Base-by-base conservation (phyloP, 2,113 vertebrate genomes). In the Cyanoderma ruficeps region DNA sequence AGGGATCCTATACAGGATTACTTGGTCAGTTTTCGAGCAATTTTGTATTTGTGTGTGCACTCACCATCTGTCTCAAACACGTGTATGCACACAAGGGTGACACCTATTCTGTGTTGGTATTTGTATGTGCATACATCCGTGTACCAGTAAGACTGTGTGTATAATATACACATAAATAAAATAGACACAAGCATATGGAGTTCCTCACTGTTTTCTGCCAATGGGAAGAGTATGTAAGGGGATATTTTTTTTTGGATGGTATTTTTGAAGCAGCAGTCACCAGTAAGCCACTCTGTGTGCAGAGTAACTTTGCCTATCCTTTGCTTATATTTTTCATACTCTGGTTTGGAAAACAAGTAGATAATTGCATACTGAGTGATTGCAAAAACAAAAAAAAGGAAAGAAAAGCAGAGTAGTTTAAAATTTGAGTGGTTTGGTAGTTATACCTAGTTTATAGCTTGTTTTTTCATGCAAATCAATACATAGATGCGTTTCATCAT, bases 21-120 rank as follows among this genome's bases (percentile, higher is more conserved):
- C 24, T 81, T 77, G 10, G 8, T 59, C 41, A 35, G 6, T 53
- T 90, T 87, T 85, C 21, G 63, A 75, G 35, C 21, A 65, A 14
- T 79, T 50, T 42, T 6, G 1, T 67, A 44, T 23, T 70, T 0
- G 0, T 18, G 9, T 77, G 21, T 52, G 4, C 11, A 7, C 11
- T 21, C 11, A 19, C 9, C 9, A 8, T 4, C 33, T 21, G 20
- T 17, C 20, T 27, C 13, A 12, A 37, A 13, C 8, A 6, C 4
- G 2, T 35, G 10, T 31, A 21, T 5, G 2, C 25, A 17, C 33
- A 17, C 25, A 33, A 52, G 41, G 21, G 15, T 47, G 14, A 21
- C 27, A 19, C 7, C 3, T 64, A 0, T 46, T 77, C 24, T 55
- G 17, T 52, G 15, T 72, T 63, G 68, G 3, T 65, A 33, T 24